A percentile compares a stretch with the other conserved stretches of the same genome.
Conservation (phyloP, 1,140 invertebrate genomes). For the Leptinotarsa undecemlineata region DNA sequence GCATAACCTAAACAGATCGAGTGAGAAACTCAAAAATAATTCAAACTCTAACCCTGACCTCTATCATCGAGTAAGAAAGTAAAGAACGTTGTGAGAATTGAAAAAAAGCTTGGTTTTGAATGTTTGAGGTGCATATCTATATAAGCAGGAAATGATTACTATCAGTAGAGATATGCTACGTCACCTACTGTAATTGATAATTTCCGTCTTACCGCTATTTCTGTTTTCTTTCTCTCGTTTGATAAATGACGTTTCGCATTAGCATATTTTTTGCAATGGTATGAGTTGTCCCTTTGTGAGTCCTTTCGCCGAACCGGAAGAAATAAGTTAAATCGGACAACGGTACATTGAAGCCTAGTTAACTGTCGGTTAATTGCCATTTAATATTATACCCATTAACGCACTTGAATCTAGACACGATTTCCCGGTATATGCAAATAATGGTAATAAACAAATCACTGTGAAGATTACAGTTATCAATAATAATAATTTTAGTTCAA, state of each 20-base stretch:
- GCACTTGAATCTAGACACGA: not conserved
- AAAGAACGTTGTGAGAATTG: too few relatives aligned
- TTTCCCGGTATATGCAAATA: too few relatives aligned
- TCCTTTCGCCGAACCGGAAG: not conserved
- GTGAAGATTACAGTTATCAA: too few relatives aligned
- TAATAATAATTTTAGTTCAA: too few relatives aligned
- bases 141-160: too few relatives aligned
- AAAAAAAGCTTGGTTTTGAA: too few relatives aligned
- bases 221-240: not conserved
- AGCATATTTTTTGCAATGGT: not conserved
- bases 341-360: constrained; percentile 5
- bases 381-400: not conserved
- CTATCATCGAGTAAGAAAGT: too few relatives aligned
- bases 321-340: not conserved
- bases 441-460: too few relatives aligned
- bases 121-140: too few relatives aligned
- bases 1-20: too few relatives aligned
- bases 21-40: too few relatives aligned
- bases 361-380: not conserved
- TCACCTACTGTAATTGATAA: constrained; percentile 4
- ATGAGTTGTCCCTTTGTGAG: not conserved
- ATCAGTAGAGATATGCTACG: not conserved
- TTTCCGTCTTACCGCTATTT: not conserved
- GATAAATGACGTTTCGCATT: not conserved
- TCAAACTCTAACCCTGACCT: too few relatives aligned